Evolutionary conservation across 2,888 invertebrate genomes (phyloP).

Genomic region (Emmelina monodactyla): DNA sequence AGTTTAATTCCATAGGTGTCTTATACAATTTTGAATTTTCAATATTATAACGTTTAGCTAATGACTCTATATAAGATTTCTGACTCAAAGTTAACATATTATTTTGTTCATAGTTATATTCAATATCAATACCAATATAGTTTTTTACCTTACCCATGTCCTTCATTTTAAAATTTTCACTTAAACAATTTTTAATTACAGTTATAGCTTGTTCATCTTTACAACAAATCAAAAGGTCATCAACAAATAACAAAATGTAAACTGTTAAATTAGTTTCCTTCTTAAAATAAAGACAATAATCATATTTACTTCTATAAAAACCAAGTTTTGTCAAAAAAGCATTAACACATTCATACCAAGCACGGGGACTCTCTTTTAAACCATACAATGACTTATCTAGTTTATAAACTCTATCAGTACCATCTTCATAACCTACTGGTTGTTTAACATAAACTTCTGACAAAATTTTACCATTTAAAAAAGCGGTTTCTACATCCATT

Average conservation of each 20-base stretch:
- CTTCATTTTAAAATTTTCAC: conserved; percentile 20
- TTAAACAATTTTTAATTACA: conserved; percentile 17
- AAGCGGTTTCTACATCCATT: conserved; percentile 22
- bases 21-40: conserved; percentile 18
- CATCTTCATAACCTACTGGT: conserved; percentile 21
- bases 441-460: conserved; percentile 22
- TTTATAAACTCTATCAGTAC: conserved; percentile 21
- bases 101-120: background rate
- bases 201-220: conserved; percentile 16
- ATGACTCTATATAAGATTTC: conserved; percentile 4
- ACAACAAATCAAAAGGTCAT: conserved; percentile 21
- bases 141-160: conserved; percentile 20
- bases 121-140: conserved; percentile 15
- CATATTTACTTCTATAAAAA: conserved; percentile 18
- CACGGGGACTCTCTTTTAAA: conserved; percentile 17
- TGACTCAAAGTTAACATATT: background rate
- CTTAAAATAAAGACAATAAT: conserved; percentile 18
- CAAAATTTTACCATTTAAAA: conserved; percentile 19
- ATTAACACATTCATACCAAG: conserved; percentile 18
- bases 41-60: conserved; percentile 18
- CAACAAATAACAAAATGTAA: conserved; percentile 19
- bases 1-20: conserved; percentile 13
- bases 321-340: conserved; percentile 13
- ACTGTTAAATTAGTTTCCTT: conserved; percentile 14
- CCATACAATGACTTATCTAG: conserved; percentile 22